These are phyloP conservation scores for Falco biarmicus DNA, from an alignment of 2,797 vertebrate species.

Conservation along the genomic window DNA sequence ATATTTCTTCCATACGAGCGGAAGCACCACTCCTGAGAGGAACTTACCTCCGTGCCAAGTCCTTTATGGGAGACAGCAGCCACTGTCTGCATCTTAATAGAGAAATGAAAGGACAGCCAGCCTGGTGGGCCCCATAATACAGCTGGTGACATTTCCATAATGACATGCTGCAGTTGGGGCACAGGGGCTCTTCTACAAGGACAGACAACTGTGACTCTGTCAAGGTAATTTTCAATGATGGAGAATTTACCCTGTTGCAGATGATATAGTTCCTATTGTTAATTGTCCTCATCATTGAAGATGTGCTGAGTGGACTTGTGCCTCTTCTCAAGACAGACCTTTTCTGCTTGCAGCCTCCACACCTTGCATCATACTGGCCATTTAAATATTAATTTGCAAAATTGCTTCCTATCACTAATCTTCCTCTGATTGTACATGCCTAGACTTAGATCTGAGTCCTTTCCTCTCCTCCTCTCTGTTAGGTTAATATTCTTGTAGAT, in stretches of 20 bases:
- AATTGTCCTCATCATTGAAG: not conserved
- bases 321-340: not conserved
- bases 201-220: not conserved
- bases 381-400: not conserved
- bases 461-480: not conserved
- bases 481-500: not conserved
- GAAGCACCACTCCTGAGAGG: not conserved
- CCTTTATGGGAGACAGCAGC: not conserved
- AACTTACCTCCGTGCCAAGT: accelerated
- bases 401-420: not conserved
- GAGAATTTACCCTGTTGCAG: not conserved
- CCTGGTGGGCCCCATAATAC: accelerated
- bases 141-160: not conserved
- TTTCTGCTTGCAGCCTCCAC: not conserved
- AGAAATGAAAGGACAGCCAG: not conserved
- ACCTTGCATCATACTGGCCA: too few relatives aligned
- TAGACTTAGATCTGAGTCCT: too few relatives aligned
- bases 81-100: accelerated
- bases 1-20: not conserved
- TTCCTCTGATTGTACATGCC: not conserved
- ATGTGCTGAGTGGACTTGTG: accelerated
- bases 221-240: too few relatives aligned
- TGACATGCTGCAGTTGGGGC: accelerated
- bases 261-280: accelerated
- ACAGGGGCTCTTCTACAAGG: not conserved